Conservation (phyloP, 2,888 invertebrate species). For the Lithosia quadra region DNA sequence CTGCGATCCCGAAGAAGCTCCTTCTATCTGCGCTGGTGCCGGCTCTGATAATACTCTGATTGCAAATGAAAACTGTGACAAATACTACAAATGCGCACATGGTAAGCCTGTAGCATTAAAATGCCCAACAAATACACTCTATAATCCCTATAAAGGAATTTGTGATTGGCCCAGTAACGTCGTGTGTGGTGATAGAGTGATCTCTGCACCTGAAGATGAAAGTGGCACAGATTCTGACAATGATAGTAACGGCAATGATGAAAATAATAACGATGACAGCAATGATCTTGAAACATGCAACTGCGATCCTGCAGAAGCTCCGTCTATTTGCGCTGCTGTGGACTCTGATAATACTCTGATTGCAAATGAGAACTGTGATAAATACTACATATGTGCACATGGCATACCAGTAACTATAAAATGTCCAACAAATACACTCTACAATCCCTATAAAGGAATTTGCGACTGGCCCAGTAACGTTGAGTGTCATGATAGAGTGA, state of each 20-base stretch:
- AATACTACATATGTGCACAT: no score
- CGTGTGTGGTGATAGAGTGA: conserved; percentile 43
- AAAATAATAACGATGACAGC: no score
- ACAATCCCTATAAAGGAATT: no score
- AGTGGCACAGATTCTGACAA: conserved; percentile 16
- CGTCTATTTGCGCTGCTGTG: conserved; percentile 49
- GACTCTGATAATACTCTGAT: conserved; percentile 53
- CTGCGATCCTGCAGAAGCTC: conserved; percentile 45
- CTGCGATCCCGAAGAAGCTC: conserved; percentile 41
- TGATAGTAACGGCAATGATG: not conserved
- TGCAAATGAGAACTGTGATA: conserved; percentile 48
- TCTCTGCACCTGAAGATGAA: conserved; percentile 10
- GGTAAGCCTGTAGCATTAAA: conserved; percentile 41
- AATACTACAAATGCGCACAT: conserved; percentile 48
- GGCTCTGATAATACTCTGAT: conserved; percentile 41
- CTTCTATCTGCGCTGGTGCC: conserved; percentile 47
- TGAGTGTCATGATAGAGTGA: no score
- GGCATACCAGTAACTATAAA: no score
- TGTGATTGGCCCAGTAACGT: conserved; percentile 50
- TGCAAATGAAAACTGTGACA: conserved; percentile 52
- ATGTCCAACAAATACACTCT: no score
- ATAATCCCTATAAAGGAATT: conserved; percentile 40
- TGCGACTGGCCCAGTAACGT: no score
- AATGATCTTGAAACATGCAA: no score
- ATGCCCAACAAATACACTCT: conserved; percentile 36